Conservation (phyloP, 2,113 vertebrate species). For the Gymnobelideus leadbeateri region DNA sequence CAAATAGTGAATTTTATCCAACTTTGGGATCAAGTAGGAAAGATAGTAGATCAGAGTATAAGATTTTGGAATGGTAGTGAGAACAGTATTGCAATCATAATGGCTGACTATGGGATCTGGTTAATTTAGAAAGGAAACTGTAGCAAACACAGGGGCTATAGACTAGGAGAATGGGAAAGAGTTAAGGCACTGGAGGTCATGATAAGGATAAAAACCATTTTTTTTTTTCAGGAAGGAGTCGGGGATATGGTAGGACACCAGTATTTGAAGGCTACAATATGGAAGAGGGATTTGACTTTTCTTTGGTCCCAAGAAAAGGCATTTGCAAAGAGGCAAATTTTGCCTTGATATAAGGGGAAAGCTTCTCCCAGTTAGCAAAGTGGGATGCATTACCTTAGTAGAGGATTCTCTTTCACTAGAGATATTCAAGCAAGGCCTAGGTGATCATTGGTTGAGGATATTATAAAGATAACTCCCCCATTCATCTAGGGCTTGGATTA, state of each 20-base stretch:
- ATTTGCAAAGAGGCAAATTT: neutral
- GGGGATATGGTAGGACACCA: neutral
- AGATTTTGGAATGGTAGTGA: neutral
- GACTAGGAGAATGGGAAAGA: neutral
- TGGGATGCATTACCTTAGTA: neutral
- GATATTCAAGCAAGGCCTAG: neutral
- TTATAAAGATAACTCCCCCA: neutral
- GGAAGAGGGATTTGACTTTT: neutral
- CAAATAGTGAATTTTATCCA: neutral
- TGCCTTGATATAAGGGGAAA: neutral
- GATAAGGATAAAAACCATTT: neutral
- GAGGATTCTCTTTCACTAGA: neutral
- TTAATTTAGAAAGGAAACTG: neutral
- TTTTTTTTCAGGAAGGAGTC: neutral
- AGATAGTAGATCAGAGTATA: neutral
- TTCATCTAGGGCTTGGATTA: neutral
- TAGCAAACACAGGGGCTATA: neutral
- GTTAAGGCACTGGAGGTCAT: neutral
- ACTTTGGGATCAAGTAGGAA: neutral
- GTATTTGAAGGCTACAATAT: neutral
- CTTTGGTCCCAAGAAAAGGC: neutral
- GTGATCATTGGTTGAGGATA: neutral
- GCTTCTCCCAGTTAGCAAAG: neutral
- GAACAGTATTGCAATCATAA: neutral
- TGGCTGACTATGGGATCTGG: too few species aligned